Evolutionary conservation across 1,140 invertebrate species (phyloP).

Genomic region (Planococcus citri): DNA sequence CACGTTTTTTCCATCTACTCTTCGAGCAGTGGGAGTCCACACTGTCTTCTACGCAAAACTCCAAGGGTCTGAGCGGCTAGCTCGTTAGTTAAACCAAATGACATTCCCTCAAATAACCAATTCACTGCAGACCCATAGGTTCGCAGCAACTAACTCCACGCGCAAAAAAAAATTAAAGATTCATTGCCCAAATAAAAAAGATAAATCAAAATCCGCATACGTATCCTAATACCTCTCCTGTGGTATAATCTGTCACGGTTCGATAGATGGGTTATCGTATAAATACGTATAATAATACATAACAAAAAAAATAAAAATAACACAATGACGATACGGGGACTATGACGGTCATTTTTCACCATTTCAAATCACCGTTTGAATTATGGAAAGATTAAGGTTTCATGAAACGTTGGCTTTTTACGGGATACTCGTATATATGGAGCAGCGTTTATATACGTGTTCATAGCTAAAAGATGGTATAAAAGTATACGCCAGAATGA

Average conservation of each 20-base stretch:
- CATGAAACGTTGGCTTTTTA: not conserved
- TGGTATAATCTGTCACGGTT: not conserved
- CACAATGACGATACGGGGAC: no score
- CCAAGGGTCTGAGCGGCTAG: no score
- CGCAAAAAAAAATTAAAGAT: not conserved
- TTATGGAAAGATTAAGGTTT: not conserved
- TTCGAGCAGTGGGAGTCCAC: no score
- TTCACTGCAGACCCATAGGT: no score
- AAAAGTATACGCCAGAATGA: no score
- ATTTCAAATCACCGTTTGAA: conserved; percentile 3
- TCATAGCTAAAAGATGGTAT: not conserved
- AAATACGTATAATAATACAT: not conserved
- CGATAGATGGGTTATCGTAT: not conserved
- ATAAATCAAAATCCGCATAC: not conserved
- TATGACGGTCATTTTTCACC: not conserved
- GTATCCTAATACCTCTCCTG: not conserved
- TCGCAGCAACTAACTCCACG: no score
- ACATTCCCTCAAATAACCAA: no score
- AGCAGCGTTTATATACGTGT: not conserved
- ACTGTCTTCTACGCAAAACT: no score
- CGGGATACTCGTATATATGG: not conserved
- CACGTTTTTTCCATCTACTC: no score
- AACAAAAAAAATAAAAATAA: no score
- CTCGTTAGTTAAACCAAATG: no score
- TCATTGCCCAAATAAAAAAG: not conserved